These are phyloP conservation scores for Otus sunia DNA, from an alignment of 2,113 vertebrate genomes.

Conservation along the genomic window DNA sequence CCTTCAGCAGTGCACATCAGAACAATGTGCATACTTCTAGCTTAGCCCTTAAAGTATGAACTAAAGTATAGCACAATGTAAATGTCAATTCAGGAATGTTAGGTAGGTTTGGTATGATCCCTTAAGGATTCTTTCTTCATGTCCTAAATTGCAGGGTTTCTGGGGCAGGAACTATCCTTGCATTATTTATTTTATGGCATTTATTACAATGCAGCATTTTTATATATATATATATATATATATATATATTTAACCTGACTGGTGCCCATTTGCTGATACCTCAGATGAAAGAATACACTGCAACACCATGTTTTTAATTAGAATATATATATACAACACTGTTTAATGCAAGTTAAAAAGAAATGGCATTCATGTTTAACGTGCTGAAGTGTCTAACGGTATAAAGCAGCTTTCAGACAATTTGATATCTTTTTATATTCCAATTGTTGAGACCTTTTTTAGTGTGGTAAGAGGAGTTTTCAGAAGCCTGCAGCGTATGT, in stretches of 20 bases:
- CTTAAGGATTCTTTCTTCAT: slow-evolving; percentile 28
- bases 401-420: not conserved
- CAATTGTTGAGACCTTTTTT: not conserved
- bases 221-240: too few species aligned
- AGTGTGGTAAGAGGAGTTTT: not conserved
- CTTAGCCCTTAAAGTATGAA: not conserved
- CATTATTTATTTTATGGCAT: slow-evolving; percentile 42
- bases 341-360: not conserved
- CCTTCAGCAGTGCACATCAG: not conserved
- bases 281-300: not conserved
- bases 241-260: not conserved
- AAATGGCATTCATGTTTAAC: not conserved
- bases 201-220: not conserved
- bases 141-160: slow-evolving; percentile 56
- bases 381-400: not conserved
- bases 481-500: not conserved
- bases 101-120: slow-evolving; percentile 29
- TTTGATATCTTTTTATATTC: not conserved
- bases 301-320: not conserved
- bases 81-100: not conserved
- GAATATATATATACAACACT: not conserved
- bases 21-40: not conserved
- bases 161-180: slow-evolving; percentile 39
- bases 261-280: not conserved
- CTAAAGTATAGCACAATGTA: slow-evolving; percentile 12